A percentile compares a stretch with the other conserved stretches of the same genome.
Conservation (phyloP, 2,888 invertebrate genomes). For the Sarcophaga variegata region DNA sequence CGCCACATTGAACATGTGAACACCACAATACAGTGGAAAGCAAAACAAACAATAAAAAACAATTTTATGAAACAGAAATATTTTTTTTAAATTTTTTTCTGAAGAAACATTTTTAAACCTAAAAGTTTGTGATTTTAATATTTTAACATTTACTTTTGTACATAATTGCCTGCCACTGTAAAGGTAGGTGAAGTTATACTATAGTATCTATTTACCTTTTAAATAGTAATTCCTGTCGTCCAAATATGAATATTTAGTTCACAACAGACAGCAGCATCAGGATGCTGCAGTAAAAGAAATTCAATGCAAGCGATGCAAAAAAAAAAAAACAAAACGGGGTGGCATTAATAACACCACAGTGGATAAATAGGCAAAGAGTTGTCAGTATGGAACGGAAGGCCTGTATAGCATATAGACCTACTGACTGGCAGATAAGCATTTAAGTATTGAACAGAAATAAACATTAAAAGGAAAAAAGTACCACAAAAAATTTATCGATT, state of each 20-base stretch:
- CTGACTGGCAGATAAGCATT: constrained; percentile 39
- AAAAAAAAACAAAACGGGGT: background rate
- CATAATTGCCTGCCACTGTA: background rate
- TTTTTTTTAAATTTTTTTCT: too few relatives aligned
- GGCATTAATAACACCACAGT: constrained; percentile 48
- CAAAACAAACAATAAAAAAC: background rate
- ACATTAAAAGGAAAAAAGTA: background rate
- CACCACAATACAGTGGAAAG: background rate
- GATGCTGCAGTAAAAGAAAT: background rate
- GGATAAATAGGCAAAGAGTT: constrained; percentile 32
- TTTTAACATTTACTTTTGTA: background rate
- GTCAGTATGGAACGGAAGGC: constrained; percentile 6
- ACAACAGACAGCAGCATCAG: background rate
- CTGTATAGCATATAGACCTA: background rate
- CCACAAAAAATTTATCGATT: background rate
- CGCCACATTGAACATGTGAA: background rate
- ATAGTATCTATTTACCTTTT: background rate
- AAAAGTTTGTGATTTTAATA: background rate
- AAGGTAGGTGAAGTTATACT: background rate
- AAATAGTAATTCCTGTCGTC: background rate
- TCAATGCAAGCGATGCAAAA: too few relatives aligned
- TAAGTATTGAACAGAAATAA: constrained; percentile 22
- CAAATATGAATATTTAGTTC: constrained; percentile 50
- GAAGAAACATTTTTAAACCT: too few relatives aligned
- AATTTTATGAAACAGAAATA: too few relatives aligned